phyloP scores from a whole-genome alignment of 2,888 invertebrate species.

The Deilephila porcellus region DNA sequence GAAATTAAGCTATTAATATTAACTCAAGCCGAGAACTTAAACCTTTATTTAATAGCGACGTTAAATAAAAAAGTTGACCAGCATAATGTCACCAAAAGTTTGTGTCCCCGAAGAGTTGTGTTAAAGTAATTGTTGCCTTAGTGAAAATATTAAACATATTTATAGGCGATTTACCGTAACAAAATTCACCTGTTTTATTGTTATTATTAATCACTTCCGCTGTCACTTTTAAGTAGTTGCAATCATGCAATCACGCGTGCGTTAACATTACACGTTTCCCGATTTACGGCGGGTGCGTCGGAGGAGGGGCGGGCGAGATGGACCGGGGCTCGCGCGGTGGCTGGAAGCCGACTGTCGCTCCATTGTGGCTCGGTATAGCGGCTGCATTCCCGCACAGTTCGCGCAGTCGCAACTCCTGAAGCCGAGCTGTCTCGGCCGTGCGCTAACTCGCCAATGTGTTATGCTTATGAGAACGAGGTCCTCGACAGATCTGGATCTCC shows the following conservation, averaged over 20 bases:
- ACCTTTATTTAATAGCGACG: background rate
- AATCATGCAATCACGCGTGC: slow-evolving; percentile 71
- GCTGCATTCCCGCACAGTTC: slow-evolving; percentile 58
- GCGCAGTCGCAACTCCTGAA: slow-evolving; percentile 73
- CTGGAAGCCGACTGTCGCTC: slow-evolving; percentile 63
- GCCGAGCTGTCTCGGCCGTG: slow-evolving; percentile 40
- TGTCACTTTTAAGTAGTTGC: slow-evolving; percentile 70
- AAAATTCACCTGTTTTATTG: slow-evolving; percentile 73
- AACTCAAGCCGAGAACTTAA: background rate
- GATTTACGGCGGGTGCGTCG: slow-evolving; percentile 44
- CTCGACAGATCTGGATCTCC: slow-evolving; percentile 30
- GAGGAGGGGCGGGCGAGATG: slow-evolving; percentile 38
- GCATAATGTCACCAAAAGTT: slow-evolving; percentile 29
- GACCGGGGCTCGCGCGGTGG: slow-evolving; percentile 52
- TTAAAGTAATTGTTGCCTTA: slow-evolving; percentile 13
- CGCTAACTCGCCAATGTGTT: slow-evolving; percentile 46
- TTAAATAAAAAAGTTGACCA: slow-evolving; percentile 14
- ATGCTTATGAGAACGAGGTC: slow-evolving; percentile 45
- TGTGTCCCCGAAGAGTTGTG: slow-evolving; percentile 9
- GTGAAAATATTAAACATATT: slow-evolving; percentile 8
- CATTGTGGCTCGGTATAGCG: slow-evolving; percentile 52
- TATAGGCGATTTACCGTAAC: slow-evolving; percentile 48
- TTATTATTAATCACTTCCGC: slow-evolving; percentile 74
- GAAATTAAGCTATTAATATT: background rate
- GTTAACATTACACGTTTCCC: slow-evolving; percentile 64